These are phyloP conservation scores for Zosterops hypoxanthus DNA, from an alignment of 2,113 vertebrate species.

Conservation along the genomic window DNA sequence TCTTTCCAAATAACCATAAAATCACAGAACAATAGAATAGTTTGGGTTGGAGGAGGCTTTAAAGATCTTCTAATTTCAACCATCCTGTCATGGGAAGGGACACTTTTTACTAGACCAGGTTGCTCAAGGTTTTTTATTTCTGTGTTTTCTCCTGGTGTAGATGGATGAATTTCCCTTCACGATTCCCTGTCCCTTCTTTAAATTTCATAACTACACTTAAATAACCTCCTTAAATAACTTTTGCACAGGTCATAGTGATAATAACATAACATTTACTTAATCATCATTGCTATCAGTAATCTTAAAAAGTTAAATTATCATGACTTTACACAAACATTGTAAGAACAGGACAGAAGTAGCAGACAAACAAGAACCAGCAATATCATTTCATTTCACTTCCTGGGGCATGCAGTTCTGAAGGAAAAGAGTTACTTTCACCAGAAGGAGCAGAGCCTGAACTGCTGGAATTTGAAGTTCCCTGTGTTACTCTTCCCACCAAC, in stretches of 20 bases:
- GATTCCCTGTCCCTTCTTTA: not conserved
- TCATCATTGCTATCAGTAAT: rapidly evolving
- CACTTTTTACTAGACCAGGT: not conserved
- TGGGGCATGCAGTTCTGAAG: not conserved
- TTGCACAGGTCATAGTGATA: not conserved
- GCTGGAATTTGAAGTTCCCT: not conserved
- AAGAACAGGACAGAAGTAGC: not conserved
- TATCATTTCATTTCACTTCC: not conserved
- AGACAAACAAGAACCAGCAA: not conserved
- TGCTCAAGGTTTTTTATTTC: not conserved
- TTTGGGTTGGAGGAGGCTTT: not conserved
- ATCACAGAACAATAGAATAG: not conserved
- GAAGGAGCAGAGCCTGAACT: not conserved
- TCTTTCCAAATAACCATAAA: not conserved
- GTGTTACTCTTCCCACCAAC: not conserved
- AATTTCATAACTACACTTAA: not conserved
- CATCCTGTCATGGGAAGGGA: not conserved
- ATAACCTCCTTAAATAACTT: not conserved
- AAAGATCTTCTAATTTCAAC: not conserved
- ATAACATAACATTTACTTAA: not conserved
- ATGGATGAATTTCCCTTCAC: not conserved
- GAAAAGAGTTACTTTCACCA: not conserved
- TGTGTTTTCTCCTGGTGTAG: not conserved
- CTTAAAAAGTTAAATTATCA: not conserved
- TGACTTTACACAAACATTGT: not conserved